A percentile compares a stretch with the other conserved stretches of the same genome.
Evolutionary conservation across 1,140 invertebrate genomes (phyloP).

Genomic region (Ceratina japonica): DNA sequence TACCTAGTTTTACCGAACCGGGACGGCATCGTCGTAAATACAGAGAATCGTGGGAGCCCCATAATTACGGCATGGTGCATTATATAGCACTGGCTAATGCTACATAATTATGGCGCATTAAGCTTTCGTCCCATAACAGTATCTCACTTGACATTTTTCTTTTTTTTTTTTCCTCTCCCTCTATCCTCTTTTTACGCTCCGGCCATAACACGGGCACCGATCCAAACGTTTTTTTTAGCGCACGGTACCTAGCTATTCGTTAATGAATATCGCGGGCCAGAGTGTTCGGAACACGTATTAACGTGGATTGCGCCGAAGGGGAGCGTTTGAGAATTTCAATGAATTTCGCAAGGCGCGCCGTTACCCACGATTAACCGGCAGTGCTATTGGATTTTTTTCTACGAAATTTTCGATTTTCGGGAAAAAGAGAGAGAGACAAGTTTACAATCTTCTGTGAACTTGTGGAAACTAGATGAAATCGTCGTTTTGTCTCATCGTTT

Average conservation of each 20-base stretch:
- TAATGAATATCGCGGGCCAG: slow-evolving; percentile 28
- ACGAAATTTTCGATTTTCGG: too few relatives aligned
- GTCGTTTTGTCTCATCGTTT: background rate
- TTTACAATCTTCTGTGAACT: background rate
- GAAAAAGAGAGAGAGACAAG: background rate
- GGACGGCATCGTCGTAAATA: slow-evolving; percentile 11
- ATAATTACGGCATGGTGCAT: slow-evolving; percentile 33
- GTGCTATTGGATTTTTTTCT: background rate
- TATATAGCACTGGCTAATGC: slow-evolving; percentile 25
- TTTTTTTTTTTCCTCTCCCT: too few relatives aligned
- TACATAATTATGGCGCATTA: slow-evolving; percentile 42
- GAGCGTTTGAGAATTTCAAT: slow-evolving; percentile 21
- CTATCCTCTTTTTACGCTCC: slow-evolving; percentile 4
- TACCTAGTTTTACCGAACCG: slow-evolving; percentile 7
- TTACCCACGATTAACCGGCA: background rate
- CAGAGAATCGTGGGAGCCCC: slow-evolving; percentile 26
- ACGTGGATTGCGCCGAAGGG: background rate
- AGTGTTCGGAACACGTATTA: background rate
- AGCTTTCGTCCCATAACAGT: slow-evolving; percentile 37
- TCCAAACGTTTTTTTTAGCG: slow-evolving; percentile 28
- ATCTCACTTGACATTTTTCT: slow-evolving; percentile 28
- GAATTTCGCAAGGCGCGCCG: background rate
- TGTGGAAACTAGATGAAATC: too few relatives aligned
- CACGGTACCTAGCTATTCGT: slow-evolving; percentile 4
- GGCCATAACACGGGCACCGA: slow-evolving; percentile 8